phyloP scores from a whole-genome alignment of 2,113 vertebrate genomes.

The Castor canadensis region DNA sequence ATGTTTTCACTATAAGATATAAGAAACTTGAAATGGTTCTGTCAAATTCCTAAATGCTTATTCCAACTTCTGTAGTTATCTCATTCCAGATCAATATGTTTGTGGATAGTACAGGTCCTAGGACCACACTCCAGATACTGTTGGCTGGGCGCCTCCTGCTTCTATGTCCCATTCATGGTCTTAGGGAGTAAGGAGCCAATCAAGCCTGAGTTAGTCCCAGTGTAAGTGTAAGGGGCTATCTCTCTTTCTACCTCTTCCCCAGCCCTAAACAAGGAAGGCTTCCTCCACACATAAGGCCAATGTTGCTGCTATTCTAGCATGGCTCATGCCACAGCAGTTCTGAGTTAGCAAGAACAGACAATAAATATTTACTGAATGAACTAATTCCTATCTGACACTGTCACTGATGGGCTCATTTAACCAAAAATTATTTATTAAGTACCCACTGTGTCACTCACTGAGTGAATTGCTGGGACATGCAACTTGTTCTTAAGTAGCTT shows the following conservation, averaged over 20 bases:
- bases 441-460: not conserved
- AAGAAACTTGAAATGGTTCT: not conserved
- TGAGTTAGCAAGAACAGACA: not conserved
- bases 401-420: not conserved
- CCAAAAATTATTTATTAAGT: not conserved
- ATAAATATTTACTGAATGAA: not conserved
- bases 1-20: not conserved
- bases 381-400: not conserved
- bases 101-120: not conserved
- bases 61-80: not conserved
- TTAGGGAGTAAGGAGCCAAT: not conserved
- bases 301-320: not conserved
- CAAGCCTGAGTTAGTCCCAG: not conserved
- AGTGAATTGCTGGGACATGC: not conserved
- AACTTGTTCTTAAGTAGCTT: not conserved
- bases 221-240: not conserved
- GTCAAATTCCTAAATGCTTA: not conserved
- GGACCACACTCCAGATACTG: not conserved
- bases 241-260: not conserved
- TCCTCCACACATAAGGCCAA: rapidly evolving
- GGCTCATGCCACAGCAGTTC: not conserved
- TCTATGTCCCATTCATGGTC: rapidly evolving
- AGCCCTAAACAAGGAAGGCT: not conserved
- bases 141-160: rapidly evolving
- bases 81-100: not conserved